Base-by-base conservation (phyloP, 2,888 invertebrate species). In the Pandemis cinnamomeana region DNA sequence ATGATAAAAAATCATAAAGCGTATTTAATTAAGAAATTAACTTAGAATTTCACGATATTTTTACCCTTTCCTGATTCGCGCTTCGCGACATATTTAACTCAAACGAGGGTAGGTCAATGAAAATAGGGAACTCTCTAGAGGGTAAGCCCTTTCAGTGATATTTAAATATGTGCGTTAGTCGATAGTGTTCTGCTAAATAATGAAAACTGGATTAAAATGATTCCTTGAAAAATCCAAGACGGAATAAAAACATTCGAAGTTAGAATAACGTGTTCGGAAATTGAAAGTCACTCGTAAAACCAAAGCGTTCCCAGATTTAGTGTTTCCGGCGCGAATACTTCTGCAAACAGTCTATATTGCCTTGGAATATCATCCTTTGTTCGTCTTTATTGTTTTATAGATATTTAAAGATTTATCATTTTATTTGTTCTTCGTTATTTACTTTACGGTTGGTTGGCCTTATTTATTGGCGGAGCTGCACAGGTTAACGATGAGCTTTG, bases 361-460 rank as follows among this genome's bases (percentile, higher is more conserved):
- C 10, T 41, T 44, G 70, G 63, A 70, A 64, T 66, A 66, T 51
- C 51, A 70, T 73, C 70, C 70, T 73, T 70, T 73, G 66, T 70
- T 73, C 51, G 66, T 66, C 61, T 69, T 73, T 61, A 70, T 73
- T 60, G 70, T 61, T 70, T 61, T 60, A 69, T 73, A 58, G 46
- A 20, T 53, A 53, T 69, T 27, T 15, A 41, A 48, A 73, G 58
- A 66, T 73, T 68, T 69, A 69, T 73, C 48, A 20, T 48, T 73
- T 73, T 70, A 66, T 58, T 70, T 70, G 64, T 27, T 64, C 69
- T 51, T 60, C 44, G 58, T 42, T 64, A 67, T 67, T 67, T 58
- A 8, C 67, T 67, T 72, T 55, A 63, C n/a, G 55, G 68, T 63
- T 46, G 13, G 63, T 58, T 58, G 60, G 42, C 10, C 36, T 72